A percentile compares a stretch with the other conserved stretches of the same genome.
Conservation (phyloP, 2,113 vertebrate species). For the Pterocles orientalis region DNA sequence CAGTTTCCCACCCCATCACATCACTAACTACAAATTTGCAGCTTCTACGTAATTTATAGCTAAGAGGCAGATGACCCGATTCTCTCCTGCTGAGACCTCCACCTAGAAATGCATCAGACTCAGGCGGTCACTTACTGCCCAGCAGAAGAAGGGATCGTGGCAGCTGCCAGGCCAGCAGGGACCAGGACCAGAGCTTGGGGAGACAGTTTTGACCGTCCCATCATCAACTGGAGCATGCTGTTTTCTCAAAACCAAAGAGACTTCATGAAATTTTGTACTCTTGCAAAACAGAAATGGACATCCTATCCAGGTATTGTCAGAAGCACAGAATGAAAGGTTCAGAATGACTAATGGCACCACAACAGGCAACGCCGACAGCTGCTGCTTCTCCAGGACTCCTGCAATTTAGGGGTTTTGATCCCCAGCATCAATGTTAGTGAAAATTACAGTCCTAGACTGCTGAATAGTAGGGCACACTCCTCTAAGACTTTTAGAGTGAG, state of each 20-base stretch:
- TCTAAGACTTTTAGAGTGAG: background rate
- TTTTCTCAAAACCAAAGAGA: background rate
- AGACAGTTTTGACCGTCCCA: background rate
- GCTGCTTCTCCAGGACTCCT: background rate
- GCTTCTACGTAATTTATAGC: background rate
- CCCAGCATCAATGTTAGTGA: background rate
- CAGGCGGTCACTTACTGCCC: background rate
- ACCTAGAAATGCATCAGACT: background rate
- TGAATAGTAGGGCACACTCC: background rate
- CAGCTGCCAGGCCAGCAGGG: background rate
- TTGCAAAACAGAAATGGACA: background rate
- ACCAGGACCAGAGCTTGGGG: background rate
- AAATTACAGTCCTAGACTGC: background rate
- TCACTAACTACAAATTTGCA: background rate
- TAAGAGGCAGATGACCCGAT: background rate
- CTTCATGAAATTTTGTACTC: background rate
- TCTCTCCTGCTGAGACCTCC: background rate
- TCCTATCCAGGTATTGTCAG: background rate
- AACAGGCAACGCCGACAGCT: background rate
- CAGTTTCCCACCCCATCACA: background rate
- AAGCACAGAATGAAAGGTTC: accelerated
- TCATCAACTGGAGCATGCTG: accelerated
- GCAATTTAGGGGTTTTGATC: background rate
- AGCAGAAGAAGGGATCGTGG: accelerated
- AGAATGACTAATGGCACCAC: background rate